These are phyloP conservation scores for Drosophila atripex DNA, from an alignment of 2,888 invertebrate genomes.

Conservation along the genomic window DNA sequence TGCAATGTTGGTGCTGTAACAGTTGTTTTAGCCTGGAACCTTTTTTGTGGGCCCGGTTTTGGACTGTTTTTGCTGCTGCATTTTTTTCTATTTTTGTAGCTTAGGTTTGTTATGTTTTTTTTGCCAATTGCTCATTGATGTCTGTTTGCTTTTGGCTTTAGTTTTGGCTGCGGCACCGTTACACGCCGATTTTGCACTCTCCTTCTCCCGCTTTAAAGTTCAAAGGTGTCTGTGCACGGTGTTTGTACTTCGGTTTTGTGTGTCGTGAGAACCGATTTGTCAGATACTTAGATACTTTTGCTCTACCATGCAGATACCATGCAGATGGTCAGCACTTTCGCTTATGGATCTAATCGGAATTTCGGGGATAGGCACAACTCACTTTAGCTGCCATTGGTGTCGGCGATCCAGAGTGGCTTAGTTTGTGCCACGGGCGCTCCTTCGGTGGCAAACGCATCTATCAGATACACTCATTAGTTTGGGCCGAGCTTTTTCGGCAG, in stretches of 20 bases:
- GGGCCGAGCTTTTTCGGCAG: slow-evolving; percentile 55
- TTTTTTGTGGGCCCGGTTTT: slow-evolving; percentile 49
- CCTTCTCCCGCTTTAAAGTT: slow-evolving; percentile 74
- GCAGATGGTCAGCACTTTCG: slow-evolving; percentile 39
- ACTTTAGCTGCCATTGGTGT: slow-evolving; percentile 74
- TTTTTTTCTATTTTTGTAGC: slow-evolving; percentile 47
- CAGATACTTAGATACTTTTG: slow-evolving; percentile 9
- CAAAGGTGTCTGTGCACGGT: slow-evolving; percentile 59
- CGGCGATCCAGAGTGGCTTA: slow-evolving; percentile 41
- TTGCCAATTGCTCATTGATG: slow-evolving; percentile 61
- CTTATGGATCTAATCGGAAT: slow-evolving; percentile 1
- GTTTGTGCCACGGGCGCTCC: slow-evolving; percentile 41
- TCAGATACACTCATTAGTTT: slow-evolving; percentile 32
- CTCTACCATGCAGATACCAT: slow-evolving; percentile 13
- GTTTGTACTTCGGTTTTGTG: slow-evolving; percentile 35
- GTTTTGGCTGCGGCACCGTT: slow-evolving; percentile 43
- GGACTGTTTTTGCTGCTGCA: slow-evolving; percentile 37
- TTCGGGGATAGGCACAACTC: slow-evolving; percentile 32
- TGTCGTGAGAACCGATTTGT: slow-evolving; percentile 68
- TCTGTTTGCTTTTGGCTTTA: slow-evolving; percentile 67
- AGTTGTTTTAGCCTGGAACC: slow-evolving; percentile 64
- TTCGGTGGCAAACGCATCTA: slow-evolving; percentile 50
- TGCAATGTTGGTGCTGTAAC: slow-evolving; percentile 56
- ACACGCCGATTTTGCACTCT: slow-evolving; percentile 60
- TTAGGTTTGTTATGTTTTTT: slow-evolving; percentile 24